Percentiles rank a stretch among this genome's conserved stretches.
phyloP scores from a whole-genome alignment of 2,888 invertebrate species.

The Epistrophe grossulariae region DNA sequence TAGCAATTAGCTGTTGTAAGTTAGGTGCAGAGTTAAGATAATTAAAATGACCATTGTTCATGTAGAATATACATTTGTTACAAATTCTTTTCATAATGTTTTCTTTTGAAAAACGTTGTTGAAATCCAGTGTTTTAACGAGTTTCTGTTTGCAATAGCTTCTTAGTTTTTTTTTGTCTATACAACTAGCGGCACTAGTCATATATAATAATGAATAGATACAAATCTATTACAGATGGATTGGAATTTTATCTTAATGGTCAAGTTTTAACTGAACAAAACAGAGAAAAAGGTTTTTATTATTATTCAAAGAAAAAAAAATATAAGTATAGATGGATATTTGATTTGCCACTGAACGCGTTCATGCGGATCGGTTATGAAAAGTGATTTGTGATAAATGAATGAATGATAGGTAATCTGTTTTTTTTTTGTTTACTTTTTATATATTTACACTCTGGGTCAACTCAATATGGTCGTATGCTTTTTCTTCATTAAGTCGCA shows the following conservation, averaged over 20 bases:
- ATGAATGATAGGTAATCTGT: background rate
- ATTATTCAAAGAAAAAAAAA: background rate
- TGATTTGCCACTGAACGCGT: background rate
- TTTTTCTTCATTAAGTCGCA: no score
- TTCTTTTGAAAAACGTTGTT: background rate
- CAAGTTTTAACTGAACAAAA: background rate
- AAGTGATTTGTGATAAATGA: conserved; percentile 1
- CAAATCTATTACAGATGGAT: background rate
- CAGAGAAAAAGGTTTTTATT: background rate
- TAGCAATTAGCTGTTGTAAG: background rate
- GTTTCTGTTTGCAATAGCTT: conserved; percentile 3
- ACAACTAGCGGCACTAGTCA: background rate
- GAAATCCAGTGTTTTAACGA: conserved; percentile 9
- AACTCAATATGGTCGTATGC: background rate
- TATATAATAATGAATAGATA: background rate
- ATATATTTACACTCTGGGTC: background rate
- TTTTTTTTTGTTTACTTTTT: background rate
- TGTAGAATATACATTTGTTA: background rate
- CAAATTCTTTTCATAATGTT: background rate
- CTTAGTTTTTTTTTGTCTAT: background rate
- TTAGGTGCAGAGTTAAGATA: no score
- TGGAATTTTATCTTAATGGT: background rate
- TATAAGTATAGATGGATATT: background rate
- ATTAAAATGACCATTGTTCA: background rate
- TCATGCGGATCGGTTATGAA: background rate